phyloP scores from a whole-genome alignment of 1,140 invertebrate species.

The Holcopasites calliopsidis region DNA sequence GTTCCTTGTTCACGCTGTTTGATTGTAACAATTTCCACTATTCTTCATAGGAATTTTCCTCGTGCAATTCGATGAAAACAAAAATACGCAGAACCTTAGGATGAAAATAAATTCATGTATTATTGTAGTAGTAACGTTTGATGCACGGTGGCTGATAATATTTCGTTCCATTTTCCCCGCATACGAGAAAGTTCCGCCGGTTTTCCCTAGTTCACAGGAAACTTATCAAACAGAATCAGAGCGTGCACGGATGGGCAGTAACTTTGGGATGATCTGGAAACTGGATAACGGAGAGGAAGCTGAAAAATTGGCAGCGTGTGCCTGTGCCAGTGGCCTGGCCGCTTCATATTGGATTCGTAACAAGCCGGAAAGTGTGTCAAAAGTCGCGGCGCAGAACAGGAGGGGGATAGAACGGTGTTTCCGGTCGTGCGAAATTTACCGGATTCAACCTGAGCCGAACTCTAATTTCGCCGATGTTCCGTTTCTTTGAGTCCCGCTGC shows the following conservation, averaged over 20 bases:
- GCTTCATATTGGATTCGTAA: constrained; percentile 1
- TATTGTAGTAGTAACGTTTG: too few relatives aligned
- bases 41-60: too few relatives aligned
- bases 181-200: neutral
- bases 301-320: constrained; percentile 28
- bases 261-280: neutral
- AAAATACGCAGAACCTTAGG: too few relatives aligned
- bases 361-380: constrained; percentile 21
- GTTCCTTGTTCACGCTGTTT: too few relatives aligned
- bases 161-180: neutral
- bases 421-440: neutral
- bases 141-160: neutral
- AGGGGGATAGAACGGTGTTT: neutral
- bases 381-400: neutral
- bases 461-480: constrained; percentile 8
- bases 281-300: neutral
- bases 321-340: neutral
- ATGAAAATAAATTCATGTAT: too few relatives aligned
- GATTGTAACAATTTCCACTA: too few relatives aligned
- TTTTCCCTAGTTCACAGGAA: neutral
- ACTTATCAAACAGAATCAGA: constrained; percentile 26
- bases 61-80: too few relatives aligned
- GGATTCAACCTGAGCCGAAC: neutral
- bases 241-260: constrained; percentile 3
- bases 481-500: neutral